These are phyloP conservation scores for Bombus confusus DNA, from an alignment of 1,140 invertebrate species.

Conservation along the genomic window DNA sequence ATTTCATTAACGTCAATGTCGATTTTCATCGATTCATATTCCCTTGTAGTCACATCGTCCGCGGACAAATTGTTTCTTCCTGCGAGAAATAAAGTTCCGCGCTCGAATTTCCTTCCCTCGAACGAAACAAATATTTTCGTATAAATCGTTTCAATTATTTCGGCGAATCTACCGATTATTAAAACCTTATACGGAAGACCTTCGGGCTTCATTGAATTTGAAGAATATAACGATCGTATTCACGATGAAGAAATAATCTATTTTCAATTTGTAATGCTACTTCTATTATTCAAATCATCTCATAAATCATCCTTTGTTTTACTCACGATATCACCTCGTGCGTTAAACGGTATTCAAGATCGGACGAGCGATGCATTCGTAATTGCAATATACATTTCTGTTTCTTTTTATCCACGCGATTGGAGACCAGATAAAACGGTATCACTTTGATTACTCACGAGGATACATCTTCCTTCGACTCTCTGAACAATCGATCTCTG, in stretches of 20 bases:
- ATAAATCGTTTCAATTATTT: too few species aligned
- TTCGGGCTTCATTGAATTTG: background rate
- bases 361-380: background rate
- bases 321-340: background rate
- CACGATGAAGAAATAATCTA: background rate
- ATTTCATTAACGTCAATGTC: too few species aligned
- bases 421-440: background rate
- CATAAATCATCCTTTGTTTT: background rate
- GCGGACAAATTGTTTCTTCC: too few species aligned
- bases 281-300: background rate
- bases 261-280: background rate
- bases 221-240: background rate
- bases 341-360: background rate
- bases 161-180: too few species aligned
- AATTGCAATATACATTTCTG: background rate
- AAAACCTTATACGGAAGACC: too few species aligned
- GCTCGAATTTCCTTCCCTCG: too few species aligned
- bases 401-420: background rate
- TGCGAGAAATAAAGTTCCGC: too few species aligned
- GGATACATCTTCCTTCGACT: background rate
- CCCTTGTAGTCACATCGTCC: too few species aligned
- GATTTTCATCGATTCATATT: too few species aligned
- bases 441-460: background rate
- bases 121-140: too few species aligned
- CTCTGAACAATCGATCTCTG: background rate